Percentiles rank a stretch among this genome's conserved stretches.
phyloP scores from a whole-genome alignment of 2,113 vertebrate genomes.

The Corynorhinus townsendii region DNA sequence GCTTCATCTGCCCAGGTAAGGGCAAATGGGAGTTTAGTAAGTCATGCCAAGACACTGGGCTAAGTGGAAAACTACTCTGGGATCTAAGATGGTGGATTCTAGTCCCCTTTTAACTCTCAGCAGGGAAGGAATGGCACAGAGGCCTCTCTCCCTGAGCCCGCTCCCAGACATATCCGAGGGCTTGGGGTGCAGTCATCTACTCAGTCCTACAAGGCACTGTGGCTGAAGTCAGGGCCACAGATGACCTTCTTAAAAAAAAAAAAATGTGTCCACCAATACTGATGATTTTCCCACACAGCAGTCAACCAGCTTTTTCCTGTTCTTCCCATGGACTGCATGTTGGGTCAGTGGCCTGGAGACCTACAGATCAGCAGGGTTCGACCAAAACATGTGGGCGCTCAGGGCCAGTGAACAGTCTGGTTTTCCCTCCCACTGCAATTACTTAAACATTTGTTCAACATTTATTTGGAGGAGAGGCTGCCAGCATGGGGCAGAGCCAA shows the following conservation, averaged over 20 bases:
- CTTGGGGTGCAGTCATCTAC: neutral
- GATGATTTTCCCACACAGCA: neutral
- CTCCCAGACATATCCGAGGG: neutral
- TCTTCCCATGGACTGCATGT: neutral
- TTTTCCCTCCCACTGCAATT: neutral
- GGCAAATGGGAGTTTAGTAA: neutral
- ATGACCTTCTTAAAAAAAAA: neutral
- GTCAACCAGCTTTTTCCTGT: neutral
- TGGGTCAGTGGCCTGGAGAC: neutral
- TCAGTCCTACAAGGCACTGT: neutral
- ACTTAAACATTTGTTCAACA: neutral
- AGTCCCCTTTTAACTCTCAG: neutral
- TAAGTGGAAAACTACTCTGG: neutral
- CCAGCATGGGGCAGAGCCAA: neutral
- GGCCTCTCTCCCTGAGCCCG: neutral
- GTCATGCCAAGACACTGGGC: neutral
- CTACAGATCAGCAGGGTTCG: neutral
- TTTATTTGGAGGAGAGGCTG: neutral
- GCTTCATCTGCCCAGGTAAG: neutral
- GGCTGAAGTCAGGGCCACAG: neutral
- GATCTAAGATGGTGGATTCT: neutral
- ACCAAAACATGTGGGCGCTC: too few species aligned
- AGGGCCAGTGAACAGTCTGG: neutral
- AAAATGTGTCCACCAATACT: neutral
- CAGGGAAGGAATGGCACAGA: neutral